Percentiles rank a stretch among this genome's conserved stretches.
Evolutionary conservation across 1,140 invertebrate genomes (phyloP).

Genomic region (Reticulitermes speratus): DNA sequence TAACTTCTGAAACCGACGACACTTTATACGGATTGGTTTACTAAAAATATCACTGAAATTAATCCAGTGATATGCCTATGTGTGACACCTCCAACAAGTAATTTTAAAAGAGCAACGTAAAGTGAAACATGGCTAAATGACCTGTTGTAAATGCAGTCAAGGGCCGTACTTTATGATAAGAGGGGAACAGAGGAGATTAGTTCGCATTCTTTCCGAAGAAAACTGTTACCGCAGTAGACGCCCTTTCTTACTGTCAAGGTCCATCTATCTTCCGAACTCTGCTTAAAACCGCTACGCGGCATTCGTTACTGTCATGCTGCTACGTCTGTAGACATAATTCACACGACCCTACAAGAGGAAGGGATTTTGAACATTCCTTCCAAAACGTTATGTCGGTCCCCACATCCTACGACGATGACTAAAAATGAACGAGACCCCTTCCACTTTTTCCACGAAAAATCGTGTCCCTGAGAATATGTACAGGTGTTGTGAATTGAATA

Average conservation of each 20-base stretch:
- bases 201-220: neutral
- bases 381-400: neutral
- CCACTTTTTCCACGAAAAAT: too few relatives aligned
- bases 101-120: too few relatives aligned
- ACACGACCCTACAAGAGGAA: neutral
- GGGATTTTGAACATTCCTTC: neutral
- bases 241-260: neutral
- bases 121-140: too few relatives aligned
- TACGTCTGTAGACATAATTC: neutral
- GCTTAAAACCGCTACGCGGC: neutral
- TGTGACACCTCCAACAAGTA: too few relatives aligned
- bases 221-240: neutral
- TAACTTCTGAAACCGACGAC: too few relatives aligned
- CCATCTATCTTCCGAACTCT: neutral
- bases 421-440: neutral
- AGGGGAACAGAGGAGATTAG: neutral
- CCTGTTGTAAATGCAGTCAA: too few relatives aligned
- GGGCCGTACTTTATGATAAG: too few relatives aligned
- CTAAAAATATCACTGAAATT: too few relatives aligned
- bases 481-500: neutral
- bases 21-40: too few relatives aligned
- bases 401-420: neutral
- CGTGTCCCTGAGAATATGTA: neutral
- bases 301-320: neutral
- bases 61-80: too few relatives aligned